These are phyloP conservation scores for Autographa gamma DNA, from an alignment of 2,888 invertebrate genomes.

Conservation along the genomic window DNA sequence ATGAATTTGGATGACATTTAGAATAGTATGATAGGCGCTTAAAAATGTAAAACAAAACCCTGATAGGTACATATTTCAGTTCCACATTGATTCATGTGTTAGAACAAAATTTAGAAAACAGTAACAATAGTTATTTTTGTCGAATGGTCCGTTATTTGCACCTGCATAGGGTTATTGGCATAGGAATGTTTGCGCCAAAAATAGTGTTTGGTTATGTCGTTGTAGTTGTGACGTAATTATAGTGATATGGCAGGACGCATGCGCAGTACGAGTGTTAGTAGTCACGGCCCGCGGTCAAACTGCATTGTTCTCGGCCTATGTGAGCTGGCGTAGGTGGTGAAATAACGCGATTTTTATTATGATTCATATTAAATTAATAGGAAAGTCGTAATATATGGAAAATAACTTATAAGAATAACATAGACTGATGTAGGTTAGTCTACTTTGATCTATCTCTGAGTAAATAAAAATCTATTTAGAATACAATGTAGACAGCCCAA, in stretches of 20 bases:
- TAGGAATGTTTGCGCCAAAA: conserved; percentile 53
- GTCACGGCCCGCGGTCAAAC: conserved; percentile 80
- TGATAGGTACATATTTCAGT: neutral
- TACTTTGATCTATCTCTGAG: no score
- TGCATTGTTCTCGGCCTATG: conserved; percentile 74
- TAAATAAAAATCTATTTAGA: no score
- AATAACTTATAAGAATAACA: no score
- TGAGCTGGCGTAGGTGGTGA: conserved; percentile 50
- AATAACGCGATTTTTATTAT: conserved; percentile 27
- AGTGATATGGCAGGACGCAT: conserved; percentile 38
- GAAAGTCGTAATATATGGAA: neutral
- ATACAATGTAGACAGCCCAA: no score
- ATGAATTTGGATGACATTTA: no score
- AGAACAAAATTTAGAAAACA: neutral
- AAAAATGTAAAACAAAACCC: no score
- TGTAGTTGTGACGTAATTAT: conserved; percentile 57
- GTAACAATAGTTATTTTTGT: neutral
- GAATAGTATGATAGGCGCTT: no score
- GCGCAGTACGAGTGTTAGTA: conserved; percentile 49
- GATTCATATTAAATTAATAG: neutral
- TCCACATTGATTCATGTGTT: neutral
- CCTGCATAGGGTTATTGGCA: conserved; percentile 58
- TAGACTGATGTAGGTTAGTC: no score
- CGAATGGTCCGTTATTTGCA: conserved; percentile 32
- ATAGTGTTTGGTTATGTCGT: conserved; percentile 39